Conservation (phyloP, 1,140 invertebrate genomes). For the Mycetomoellerius zeteki region DNA sequence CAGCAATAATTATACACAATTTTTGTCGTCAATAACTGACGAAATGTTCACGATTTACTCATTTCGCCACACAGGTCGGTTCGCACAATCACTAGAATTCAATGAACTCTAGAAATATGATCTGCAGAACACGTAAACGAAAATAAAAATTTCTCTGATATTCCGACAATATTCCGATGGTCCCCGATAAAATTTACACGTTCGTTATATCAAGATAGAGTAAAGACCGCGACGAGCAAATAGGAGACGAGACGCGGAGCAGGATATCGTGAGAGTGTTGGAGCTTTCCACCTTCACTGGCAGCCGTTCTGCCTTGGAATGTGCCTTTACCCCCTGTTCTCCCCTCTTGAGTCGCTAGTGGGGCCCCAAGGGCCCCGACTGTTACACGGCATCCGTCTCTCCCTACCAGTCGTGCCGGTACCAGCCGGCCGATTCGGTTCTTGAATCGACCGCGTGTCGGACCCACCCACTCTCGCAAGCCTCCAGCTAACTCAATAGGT, state of each 20-base stretch:
- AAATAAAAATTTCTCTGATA: neutral
- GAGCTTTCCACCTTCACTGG: conserved; percentile 76
- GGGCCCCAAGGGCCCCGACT: conserved; percentile 73
- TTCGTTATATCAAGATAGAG: neutral
- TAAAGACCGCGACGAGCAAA: neutral
- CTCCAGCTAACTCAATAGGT: conserved; percentile 56
- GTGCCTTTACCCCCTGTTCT: conserved; percentile 78
- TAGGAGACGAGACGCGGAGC: conserved; percentile 47
- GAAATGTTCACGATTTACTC: conserved; percentile 5
- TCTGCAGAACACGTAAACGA: neutral
- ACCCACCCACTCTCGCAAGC: conserved; percentile 68
- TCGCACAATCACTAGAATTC: neutral
- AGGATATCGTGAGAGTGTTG: conserved; percentile 73
- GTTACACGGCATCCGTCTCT: conserved; percentile 57
- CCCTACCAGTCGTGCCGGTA: conserved; percentile 30
- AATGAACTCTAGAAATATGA: neutral
- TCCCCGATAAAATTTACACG: neutral
- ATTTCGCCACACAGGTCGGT: neutral
- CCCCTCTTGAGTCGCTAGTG: conserved; percentile 55
- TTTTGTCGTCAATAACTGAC: neutral
- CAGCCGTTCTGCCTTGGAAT: conserved; percentile 81
- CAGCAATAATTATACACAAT: neutral
- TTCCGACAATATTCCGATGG: neutral
- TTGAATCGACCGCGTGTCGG: conserved; percentile 49
- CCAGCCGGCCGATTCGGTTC: conserved; percentile 67